Evolutionary conservation across 2,888 invertebrate genomes (phyloP), one percentile per base, ranked within the genome.

Genomic region (Epinotia demarniana): DNA sequence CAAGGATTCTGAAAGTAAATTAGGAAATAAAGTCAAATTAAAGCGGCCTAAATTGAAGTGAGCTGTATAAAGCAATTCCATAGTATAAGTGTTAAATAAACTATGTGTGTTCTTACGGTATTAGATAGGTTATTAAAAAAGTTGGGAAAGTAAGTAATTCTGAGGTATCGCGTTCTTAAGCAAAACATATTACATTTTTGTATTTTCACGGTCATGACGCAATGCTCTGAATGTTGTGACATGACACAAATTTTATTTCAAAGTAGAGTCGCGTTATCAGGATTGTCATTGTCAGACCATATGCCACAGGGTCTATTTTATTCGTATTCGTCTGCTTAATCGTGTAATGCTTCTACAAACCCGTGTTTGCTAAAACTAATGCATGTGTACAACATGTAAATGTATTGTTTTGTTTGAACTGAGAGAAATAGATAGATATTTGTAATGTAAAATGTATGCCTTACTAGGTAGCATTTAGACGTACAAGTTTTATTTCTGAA

Each of bases 61-160:
- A 67, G 73, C 55, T 58, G 58, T 64, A 49, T 39, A 58, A 58
- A 74, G 63, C 62, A 69, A 74, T 74, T 74, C 69, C 74, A 70
- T 74, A 74, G 74, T 49, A 5, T 74, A 74, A 74, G 69, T 57
- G n/a, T 61, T 23, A 43, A 58, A 18, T 43, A 27, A 60, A 49
- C 9, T 18, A 58, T 23, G 23, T 43, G 58, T 43, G 23, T 69
- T 46, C 5, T 60, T 60, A 57, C 43, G 23, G 23, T 66, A n/a
- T 27, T 66, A 27, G n/a, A 23, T 69, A 68, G 57, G 57, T 23
- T 16, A 5, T 43, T 68, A 58, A 43, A 19, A 58, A 12, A 4
- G 58, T 58, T 58, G 12, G 13, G 13, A 58, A 23, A 23, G 12
- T 23, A 11, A 23, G 0, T 19, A 27, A 49, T 16, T 27, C 5